Conservation (phyloP, 2,797 vertebrate species). For the Cheirogaleus major region DNA sequence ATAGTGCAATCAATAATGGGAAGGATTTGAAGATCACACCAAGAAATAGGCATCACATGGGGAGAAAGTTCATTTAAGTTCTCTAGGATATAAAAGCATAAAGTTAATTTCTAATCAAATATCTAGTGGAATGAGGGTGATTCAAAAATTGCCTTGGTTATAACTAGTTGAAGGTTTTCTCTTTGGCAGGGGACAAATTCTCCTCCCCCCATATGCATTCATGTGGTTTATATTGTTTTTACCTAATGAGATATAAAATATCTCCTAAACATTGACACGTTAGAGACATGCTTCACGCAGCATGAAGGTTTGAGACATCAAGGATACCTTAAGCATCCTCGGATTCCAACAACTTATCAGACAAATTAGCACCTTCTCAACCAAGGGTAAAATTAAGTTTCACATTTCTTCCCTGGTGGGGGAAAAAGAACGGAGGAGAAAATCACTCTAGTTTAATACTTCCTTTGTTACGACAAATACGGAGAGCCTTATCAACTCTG, state of each 20-base stretch:
- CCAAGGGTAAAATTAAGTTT: slow-evolving; percentile 90
- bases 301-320: slow-evolving; percentile 95
- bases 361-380: slow-evolving; percentile 94
- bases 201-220: slow-evolving; percentile 62
- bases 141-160: slow-evolving; percentile 61
- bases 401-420: slow-evolving; percentile 89
- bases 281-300: slow-evolving; percentile 91
- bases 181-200: slow-evolving; percentile 70
- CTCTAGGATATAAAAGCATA: not conserved
- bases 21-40: slow-evolving; percentile 27
- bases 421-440: slow-evolving; percentile 61
- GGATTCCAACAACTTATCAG: slow-evolving; percentile 92
- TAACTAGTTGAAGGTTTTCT: slow-evolving; percentile 79
- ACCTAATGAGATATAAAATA: slow-evolving; percentile 93
- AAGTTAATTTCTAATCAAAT: slow-evolving; percentile 63
- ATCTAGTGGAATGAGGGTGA: slow-evolving; percentile 56
- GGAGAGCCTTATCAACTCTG: slow-evolving; percentile 74
- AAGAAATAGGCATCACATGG: not conserved
- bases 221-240: slow-evolving; percentile 82
- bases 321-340: slow-evolving; percentile 94
- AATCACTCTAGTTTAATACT: slow-evolving; percentile 78
- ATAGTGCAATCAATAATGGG: slow-evolving; percentile 17
- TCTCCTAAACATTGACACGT: slow-evolving; percentile 89
- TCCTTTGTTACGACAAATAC: slow-evolving; percentile 76
- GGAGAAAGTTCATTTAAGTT: not conserved